These are phyloP conservation scores for Columba livia DNA, from an alignment of 2,113 vertebrate species.

Conservation along the genomic window DNA sequence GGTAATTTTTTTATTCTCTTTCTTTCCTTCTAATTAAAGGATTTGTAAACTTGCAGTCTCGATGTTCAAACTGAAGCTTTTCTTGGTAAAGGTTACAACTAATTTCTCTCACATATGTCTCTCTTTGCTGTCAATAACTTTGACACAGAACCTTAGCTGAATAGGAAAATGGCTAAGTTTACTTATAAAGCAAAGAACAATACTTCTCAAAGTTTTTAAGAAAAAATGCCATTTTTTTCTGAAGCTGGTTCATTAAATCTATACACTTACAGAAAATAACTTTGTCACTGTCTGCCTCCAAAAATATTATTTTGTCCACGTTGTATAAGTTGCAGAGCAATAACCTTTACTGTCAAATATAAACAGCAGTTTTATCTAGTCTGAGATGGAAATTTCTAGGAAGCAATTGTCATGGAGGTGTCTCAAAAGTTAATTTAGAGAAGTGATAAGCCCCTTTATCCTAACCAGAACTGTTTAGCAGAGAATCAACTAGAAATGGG, in stretches of 20 bases:
- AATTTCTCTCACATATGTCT: not conserved
- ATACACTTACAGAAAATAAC: not conserved
- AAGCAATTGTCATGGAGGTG: not conserved
- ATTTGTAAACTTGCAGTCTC: slow-evolving; percentile 36
- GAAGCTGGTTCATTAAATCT: not conserved
- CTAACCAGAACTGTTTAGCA: too few relatives aligned
- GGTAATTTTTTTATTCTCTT: slow-evolving; percentile 9
- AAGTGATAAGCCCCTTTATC: too few relatives aligned
- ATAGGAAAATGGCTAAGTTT: not conserved
- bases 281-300: not conserved
- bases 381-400: not conserved
- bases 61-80: not conserved
- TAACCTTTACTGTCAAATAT: not conserved
- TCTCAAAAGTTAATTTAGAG: too few relatives aligned
- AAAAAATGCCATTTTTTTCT: not conserved
- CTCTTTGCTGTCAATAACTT: not conserved
- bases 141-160: not conserved
- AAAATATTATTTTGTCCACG: not conserved
- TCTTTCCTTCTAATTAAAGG: slow-evolving; percentile 10
- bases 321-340: not conserved
- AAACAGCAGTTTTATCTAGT: not conserved
- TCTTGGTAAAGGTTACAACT: not conserved
- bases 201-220: not conserved
- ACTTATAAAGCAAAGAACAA: not conserved
- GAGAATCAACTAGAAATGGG: too few relatives aligned